Conservation (phyloP, 53 echinoderm and acorn worm genomes). For the Paracentrotus lividus region DNA sequence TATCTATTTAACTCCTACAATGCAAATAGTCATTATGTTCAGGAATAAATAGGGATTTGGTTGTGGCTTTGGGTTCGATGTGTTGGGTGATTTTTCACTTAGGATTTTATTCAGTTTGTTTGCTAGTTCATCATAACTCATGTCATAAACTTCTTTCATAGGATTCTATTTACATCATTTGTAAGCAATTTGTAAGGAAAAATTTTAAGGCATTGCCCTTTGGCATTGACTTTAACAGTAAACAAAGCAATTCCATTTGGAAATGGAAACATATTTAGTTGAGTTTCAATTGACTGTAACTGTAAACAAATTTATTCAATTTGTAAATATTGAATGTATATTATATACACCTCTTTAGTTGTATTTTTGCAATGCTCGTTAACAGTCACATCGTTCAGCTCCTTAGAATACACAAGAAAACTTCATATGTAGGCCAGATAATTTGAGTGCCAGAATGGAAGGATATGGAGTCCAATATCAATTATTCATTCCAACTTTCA, state of each 20-base stretch:
- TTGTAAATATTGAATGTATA: no score
- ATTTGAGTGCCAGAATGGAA: no score
- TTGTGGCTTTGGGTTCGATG: background rate
- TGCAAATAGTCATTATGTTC: slow-evolving; percentile 16
- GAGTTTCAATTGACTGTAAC: no score
- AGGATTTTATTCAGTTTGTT: slow-evolving; percentile 27
- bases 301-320: no score
- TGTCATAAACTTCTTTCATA: slow-evolving; percentile 21
- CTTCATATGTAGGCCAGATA: no score
- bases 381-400: no score
- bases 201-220: background rate
- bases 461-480: no score
- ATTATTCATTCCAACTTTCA: no score
- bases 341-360: no score
- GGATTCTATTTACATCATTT: background rate
- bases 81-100: background rate
- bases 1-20: slow-evolving; percentile 24
- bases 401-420: no score
- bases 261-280: background rate
- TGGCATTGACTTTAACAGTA: background rate
- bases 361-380: no score
- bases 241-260: background rate
- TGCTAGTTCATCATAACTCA: slow-evolving; percentile 30
- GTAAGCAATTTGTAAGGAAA: slow-evolving; percentile 33
- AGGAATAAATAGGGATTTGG: background rate